Base-by-base conservation (phyloP, 2,797 vertebrate genomes). In the Neosilurus mollespiculum region DNA sequence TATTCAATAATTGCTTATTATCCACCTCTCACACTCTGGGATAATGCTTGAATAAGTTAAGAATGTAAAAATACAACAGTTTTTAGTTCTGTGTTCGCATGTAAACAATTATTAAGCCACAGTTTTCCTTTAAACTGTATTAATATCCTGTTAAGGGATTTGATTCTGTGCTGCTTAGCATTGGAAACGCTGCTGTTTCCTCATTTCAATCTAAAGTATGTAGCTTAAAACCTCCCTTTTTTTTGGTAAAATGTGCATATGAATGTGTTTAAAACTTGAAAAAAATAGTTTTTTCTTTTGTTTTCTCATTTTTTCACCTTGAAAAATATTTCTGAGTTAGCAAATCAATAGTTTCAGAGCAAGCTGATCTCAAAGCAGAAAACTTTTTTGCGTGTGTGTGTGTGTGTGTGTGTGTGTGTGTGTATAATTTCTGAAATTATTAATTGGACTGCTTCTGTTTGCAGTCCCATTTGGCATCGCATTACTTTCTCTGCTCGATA, bases 401-500 rank as follows among this genome's bases (percentile, higher is more conserved):
- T 76, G 64, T 66, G 26, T 77, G 65, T 58, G 66, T 71, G 11
- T 59, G 30, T 81, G 16, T 70, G 70, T 34, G n/a, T 54, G 56
- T 34, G 62, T 65, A 53, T 56, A 6, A 67, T 64, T 64, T 73
- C 59, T 75, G 51, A 81, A 82, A 82, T 82, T 82, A 82, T 82
- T 82, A 82, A 82, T 82, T 82, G 59, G 71, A 77, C 71, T 83
- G 81, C 73, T 69, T 69, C 73, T 83, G 73, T n/a, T 53, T 72
- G 67, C 72, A 77, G 49, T 86, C 69, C 83, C n/a, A 90, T 84
- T 93, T 92, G 72, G 79, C 56, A 78, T 72, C 66, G 49, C 90
- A 92, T 92, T 92, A 90, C 91, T 91, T 92, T 86, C 83, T 76
- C 76, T 86, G 86, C 89, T 87, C 88, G 84, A 78, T 90, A 84